Evolutionary conservation across 2,888 invertebrate genomes (phyloP).

Genomic region (Busseola fusca): DNA sequence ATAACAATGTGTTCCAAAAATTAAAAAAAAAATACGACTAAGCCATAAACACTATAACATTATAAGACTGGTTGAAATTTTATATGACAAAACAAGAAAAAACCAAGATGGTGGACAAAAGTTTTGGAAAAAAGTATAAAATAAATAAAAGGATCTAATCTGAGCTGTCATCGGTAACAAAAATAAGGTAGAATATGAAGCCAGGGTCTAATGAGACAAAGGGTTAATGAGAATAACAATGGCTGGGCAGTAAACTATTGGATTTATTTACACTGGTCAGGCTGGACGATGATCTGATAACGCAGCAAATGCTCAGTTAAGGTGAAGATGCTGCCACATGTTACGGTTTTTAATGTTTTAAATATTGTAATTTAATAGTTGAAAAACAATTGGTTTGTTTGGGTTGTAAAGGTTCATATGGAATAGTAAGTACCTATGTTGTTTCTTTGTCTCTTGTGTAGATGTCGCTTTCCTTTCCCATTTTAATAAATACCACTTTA

Average conservation of each 20-base stretch:
- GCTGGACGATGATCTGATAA: slow-evolving; percentile 83
- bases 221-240: slow-evolving; percentile 88
- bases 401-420: background rate
- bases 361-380: background rate
- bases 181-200: slow-evolving; percentile 85
- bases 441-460: background rate
- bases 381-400: background rate
- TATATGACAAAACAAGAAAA: slow-evolving; percentile 62
- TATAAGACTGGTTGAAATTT: slow-evolving; percentile 65
- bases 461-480: background rate
- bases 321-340: slow-evolving; percentile 64
- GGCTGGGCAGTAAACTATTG: slow-evolving; percentile 84
- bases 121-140: slow-evolving; percentile 62
- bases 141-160: slow-evolving; percentile 79
- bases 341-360: slow-evolving; percentile 10
- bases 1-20: slow-evolving; percentile 45
- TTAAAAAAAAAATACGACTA: slow-evolving; percentile 35
- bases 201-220: slow-evolving; percentile 87
- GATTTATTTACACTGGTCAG: slow-evolving; percentile 85
- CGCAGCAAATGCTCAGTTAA: slow-evolving; percentile 79
- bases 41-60: slow-evolving; percentile 65
- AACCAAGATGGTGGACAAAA: slow-evolving; percentile 68
- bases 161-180: slow-evolving; percentile 82
- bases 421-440: background rate
- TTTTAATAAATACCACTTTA: background rate